phyloP scores from a whole-genome alignment of 2,113 vertebrate genomes.

The Colaptes auratus region DNA sequence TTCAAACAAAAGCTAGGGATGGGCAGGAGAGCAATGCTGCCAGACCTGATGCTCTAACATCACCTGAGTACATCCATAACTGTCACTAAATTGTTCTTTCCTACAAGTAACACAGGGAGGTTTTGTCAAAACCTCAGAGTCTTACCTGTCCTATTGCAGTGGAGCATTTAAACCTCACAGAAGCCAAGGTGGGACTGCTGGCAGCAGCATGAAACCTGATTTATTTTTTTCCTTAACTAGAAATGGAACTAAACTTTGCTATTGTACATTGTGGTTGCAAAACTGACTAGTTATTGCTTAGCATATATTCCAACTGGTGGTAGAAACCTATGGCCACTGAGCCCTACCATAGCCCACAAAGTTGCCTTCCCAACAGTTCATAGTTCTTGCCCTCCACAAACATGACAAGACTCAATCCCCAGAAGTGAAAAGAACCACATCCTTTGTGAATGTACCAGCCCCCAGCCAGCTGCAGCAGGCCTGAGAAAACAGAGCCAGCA shows the following conservation, averaged over 20 bases:
- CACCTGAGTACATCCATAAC: not conserved
- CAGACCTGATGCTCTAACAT: not conserved
- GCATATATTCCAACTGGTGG: not conserved
- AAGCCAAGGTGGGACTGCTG: not conserved
- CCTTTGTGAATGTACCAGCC: constrained; percentile 29
- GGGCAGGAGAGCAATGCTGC: not conserved
- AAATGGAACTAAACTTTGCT: not conserved
- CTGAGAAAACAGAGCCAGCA: constrained; percentile 48
- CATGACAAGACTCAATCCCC: constrained; percentile 2
- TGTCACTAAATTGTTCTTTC: not conserved
- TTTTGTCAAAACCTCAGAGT: not conserved
- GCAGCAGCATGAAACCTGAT: not conserved
- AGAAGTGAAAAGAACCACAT: constrained; percentile 38
- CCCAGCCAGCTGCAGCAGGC: constrained; percentile 50
- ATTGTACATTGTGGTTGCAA: not conserved
- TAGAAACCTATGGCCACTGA: not conserved
- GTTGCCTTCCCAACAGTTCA: not conserved
- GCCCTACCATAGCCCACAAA: not conserved
- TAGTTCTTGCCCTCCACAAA: not conserved
- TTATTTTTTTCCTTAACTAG: not conserved
- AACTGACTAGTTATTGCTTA: not conserved
- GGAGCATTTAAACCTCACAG: not conserved
- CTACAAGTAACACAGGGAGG: not conserved
- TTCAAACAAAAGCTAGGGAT: not conserved
- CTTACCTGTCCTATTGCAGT: not conserved